A percentile compares a stretch with the other conserved stretches of the same genome.
Conservation (phyloP, 2,113 vertebrate genomes). For the Willisornis vidua region DNA sequence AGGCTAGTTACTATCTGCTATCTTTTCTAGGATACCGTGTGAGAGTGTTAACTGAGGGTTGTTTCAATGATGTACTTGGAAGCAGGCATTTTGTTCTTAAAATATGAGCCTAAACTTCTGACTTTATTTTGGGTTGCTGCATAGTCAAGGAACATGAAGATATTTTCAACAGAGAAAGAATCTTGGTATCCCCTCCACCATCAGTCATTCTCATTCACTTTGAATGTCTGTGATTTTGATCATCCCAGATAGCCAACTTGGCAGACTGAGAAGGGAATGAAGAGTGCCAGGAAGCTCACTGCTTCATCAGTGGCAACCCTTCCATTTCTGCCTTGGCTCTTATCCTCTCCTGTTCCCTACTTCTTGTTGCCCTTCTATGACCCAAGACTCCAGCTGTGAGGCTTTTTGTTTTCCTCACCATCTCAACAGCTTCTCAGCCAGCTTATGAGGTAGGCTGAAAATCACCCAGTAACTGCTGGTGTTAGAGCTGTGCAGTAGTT, state of each 20-base stretch:
- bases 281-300: neutral
- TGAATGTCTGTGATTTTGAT: neutral
- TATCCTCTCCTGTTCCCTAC: neutral
- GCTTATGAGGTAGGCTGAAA: neutral
- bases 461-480: neutral
- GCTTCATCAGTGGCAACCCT: neutral
- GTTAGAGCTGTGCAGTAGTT: neutral
- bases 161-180: neutral
- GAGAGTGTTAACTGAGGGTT: neutral
- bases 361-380: neutral
- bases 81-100: neutral
- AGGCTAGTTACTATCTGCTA: neutral
- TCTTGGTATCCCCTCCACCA: neutral
- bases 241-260: neutral
- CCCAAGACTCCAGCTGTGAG: accelerated
- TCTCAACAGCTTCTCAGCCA: neutral
- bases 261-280: neutral
- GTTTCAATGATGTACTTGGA: neutral
- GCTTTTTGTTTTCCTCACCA: neutral
- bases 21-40: neutral
- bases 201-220: neutral
- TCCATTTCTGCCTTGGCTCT: neutral
- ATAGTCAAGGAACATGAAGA: neutral
- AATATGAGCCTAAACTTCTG: neutral
- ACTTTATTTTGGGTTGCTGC: neutral